A percentile compares a stretch with the other conserved stretches of the same genome.
These are phyloP conservation scores for Aphelocoma californica DNA, from an alignment of 2,797 vertebrate genomes.

Conservation along the genomic window DNA sequence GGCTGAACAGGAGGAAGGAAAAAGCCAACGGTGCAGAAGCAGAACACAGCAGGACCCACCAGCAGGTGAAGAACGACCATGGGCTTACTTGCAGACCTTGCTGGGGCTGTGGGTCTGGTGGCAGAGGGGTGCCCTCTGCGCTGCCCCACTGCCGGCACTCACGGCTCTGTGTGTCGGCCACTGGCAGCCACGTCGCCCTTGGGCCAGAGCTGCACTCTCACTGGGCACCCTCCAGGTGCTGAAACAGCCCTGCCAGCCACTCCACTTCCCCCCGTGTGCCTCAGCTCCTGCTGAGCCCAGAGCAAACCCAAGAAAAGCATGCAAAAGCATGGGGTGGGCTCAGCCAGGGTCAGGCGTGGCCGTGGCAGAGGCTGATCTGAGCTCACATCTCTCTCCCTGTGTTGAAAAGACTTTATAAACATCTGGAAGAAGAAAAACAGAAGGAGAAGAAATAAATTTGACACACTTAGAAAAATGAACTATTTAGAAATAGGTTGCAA, in stretches of 20 bases:
- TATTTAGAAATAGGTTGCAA: not conserved
- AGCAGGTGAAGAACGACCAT: not conserved
- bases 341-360: accelerated
- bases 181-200: accelerated
- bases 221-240: not conserved
- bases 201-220: not conserved
- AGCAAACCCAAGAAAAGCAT: not conserved
- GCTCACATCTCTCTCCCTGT: not conserved
- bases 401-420: not conserved
- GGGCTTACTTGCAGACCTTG: not conserved
- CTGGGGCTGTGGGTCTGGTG: not conserved
- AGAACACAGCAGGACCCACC: not conserved
- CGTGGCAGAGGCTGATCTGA: not conserved
- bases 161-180: accelerated
- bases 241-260: not conserved
- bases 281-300: not conserved
- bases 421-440: not conserved
- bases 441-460: not conserved
- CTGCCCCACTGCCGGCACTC: not conserved
- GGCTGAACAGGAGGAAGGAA: not conserved
- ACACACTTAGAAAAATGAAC: not conserved
- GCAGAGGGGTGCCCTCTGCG: not conserved
- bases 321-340: not conserved
- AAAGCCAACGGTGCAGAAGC: not conserved
- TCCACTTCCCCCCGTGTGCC: not conserved